Conservation (phyloP, 2,113 vertebrate species). For the Nothocercus nigrocapillus region DNA sequence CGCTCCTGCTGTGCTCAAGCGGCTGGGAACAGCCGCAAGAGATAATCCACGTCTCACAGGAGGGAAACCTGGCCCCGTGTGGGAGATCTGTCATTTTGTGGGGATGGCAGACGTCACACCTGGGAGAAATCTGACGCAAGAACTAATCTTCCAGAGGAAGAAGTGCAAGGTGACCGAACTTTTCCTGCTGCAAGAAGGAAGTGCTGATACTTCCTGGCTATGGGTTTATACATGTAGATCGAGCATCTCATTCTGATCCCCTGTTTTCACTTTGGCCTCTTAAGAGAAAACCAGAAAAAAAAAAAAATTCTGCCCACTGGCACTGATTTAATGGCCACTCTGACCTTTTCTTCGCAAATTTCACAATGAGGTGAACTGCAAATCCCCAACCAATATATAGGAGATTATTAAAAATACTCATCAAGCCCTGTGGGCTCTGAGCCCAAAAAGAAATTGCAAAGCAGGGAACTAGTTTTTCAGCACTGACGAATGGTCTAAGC, state of each 20-base stretch:
- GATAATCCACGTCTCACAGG: neutral
- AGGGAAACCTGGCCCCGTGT: neutral
- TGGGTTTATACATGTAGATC: neutral
- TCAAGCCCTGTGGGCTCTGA: neutral
- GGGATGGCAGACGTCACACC: neutral
- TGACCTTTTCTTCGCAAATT: neutral
- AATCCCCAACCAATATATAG: neutral
- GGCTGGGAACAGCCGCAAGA: neutral
- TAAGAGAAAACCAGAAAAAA: neutral
- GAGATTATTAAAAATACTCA: neutral
- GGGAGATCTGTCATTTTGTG: neutral
- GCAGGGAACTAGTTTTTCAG: accelerated
- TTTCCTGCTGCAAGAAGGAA: neutral
- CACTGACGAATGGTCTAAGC: neutral
- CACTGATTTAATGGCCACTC: neutral
- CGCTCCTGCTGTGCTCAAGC: neutral
- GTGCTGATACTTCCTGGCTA: neutral
- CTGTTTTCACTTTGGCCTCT: neutral
- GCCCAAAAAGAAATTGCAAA: neutral
- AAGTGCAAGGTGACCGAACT: neutral
- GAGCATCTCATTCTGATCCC: neutral
- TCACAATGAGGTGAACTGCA: neutral
- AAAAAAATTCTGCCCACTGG: neutral
- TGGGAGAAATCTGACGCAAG: neutral
- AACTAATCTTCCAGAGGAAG: neutral